phyloP scores from a whole-genome alignment of 2,888 invertebrate species.

The Hyppa rectilinea region DNA sequence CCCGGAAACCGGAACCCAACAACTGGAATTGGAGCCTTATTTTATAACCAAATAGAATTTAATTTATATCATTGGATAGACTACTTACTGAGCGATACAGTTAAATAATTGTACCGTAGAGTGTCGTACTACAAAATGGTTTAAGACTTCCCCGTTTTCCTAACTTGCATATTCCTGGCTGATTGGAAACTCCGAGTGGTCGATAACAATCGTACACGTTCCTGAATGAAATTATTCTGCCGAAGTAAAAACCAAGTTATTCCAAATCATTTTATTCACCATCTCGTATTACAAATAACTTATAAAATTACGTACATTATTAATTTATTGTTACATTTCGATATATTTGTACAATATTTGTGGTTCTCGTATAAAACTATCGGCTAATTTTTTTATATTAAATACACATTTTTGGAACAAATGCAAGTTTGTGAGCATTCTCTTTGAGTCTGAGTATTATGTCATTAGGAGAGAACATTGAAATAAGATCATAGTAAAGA shows the following conservation, averaged over 20 bases:
- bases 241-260: slow-evolving; percentile 55
- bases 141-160: slow-evolving; percentile 1
- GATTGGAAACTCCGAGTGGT: slow-evolving; percentile 19
- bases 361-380: slow-evolving; percentile 62
- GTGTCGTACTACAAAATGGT: slow-evolving; percentile 5
- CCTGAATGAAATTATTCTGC: not conserved
- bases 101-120: slow-evolving; percentile 14
- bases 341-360: slow-evolving; percentile 67
- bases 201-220: slow-evolving; percentile 13
- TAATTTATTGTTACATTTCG: slow-evolving; percentile 70
- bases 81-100: not conserved
- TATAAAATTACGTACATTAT: slow-evolving; percentile 79
- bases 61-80: not conserved
- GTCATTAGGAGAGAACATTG: slow-evolving; percentile 21
- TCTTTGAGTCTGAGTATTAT: slow-evolving; percentile 61
- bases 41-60: not conserved
- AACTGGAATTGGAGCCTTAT: not conserved
- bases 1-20: too few relatives aligned
- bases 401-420: slow-evolving; percentile 62
- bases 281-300: slow-evolving; percentile 84
- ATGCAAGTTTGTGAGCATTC: slow-evolving; percentile 46
- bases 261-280: slow-evolving; percentile 85
- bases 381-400: slow-evolving; percentile 36
- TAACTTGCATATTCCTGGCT: slow-evolving; percentile 42
- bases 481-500: slow-evolving; percentile 23